Conservation (phyloP, 2,888 invertebrate genomes). For the Aphodius granarius region DNA sequence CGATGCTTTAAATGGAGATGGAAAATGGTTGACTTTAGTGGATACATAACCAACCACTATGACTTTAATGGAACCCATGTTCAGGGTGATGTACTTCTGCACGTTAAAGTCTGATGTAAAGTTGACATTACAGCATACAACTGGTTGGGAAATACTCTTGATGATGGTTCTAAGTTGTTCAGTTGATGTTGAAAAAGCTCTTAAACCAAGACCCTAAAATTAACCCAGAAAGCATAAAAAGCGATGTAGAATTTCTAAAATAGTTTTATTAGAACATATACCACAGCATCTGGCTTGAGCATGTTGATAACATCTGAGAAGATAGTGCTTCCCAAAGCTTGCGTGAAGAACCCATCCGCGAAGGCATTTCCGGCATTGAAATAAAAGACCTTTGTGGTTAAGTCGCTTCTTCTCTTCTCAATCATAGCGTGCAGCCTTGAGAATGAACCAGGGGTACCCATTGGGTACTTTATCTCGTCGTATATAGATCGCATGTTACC, state of each 20-base stretch:
- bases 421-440: neutral
- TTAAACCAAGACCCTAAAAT: neutral
- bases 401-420: neutral
- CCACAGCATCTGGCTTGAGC: neutral
- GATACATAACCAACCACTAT: slow-evolving; percentile 82
- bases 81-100: neutral
- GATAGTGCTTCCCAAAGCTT: neutral
- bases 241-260: too few species aligned
- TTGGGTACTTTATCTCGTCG: neutral
- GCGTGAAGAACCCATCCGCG: neutral
- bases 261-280: too few species aligned
- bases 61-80: slow-evolving; percentile 60
- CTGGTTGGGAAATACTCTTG: neutral
- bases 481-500: neutral
- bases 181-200: neutral
- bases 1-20: neutral
- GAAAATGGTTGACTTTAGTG: neutral
- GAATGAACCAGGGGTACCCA: neutral
- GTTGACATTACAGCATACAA: slow-evolving; percentile 3
- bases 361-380: neutral
- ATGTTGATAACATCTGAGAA: neutral
- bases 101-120: neutral
- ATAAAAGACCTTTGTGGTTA: neutral
- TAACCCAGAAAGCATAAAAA: neutral
- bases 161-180: neutral